Base-by-base conservation (phyloP, 1,140 invertebrate genomes). In the Agraylea sexmaculata region DNA sequence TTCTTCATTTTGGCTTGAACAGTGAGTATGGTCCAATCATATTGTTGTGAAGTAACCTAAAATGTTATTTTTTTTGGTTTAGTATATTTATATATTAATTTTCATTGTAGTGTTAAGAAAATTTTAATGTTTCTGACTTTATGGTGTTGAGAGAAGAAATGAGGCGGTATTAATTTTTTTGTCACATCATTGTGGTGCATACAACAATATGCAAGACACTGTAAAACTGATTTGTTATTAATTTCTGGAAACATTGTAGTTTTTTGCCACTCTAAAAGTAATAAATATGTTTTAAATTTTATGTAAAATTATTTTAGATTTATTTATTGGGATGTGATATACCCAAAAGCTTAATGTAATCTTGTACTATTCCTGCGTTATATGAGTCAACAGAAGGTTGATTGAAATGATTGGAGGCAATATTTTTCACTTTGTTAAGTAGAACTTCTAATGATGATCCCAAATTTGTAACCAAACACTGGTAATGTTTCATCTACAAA, bases 311-410 rank as follows among this genome's bases (percentile, higher is more conserved):
- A 19, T 17, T 11, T n/a, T 23, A 41, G 40, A 15, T 3, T 29
- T 21, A 32, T 33, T 5, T 17, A 23, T 17, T 7, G 10, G n/a
- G n/a, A n/a, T n/a, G n/a, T n/a, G n/a, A n/a, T n/a, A n/a, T 51
- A 70, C 69, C 66, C 36, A 71, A 51, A 10, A 70, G 45, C 53
- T 69, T 66, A 8, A 68, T 54, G 37, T 68, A 67, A 41, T 67
- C 61, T 1, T 53, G 50, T 0, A 70, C 51, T 51, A 68, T 56
- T 37, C 61, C 63, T 0, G 53, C 46, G 21, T 62, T 57, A 27
- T 61, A 53, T 4, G 56, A 40, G 18, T 64, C 63, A 0, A 60
- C 52, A 1, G 53, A 59, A 1, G 64, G 62, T 25, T 62, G 59
- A 11, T 57, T 56, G 38, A 66, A 67, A 33, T 70, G 62, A 43